These are phyloP conservation scores for Colletes collaris DNA, from an alignment of 2,888 invertebrate species.

Conservation along the genomic window DNA sequence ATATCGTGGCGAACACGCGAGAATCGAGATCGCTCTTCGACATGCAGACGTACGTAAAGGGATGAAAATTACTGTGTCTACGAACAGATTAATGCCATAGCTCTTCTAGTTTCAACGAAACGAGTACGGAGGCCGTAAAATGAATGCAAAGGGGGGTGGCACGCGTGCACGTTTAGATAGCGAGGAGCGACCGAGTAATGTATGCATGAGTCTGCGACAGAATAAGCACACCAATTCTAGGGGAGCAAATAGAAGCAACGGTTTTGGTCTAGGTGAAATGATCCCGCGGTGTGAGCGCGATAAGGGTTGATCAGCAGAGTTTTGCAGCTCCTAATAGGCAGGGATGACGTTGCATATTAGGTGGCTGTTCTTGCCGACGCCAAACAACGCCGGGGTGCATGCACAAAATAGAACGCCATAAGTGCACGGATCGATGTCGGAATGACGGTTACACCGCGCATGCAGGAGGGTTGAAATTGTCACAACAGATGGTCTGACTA, in stretches of 20 bases:
- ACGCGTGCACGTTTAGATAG: slow-evolving; percentile 23
- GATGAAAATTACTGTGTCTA: too few relatives aligned
- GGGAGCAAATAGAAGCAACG: slow-evolving; percentile 21
- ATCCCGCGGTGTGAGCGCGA: slow-evolving; percentile 33
- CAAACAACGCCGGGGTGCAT: neutral
- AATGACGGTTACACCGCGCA: neutral
- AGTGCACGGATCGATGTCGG: neutral
- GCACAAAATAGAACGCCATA: neutral
- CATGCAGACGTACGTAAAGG: neutral
- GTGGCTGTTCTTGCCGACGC: neutral
- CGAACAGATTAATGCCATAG: too few relatives aligned
- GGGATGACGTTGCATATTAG: neutral
- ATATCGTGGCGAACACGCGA: neutral
- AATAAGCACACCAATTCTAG: slow-evolving; percentile 5
- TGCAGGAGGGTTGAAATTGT: neutral
- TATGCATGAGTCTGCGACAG: slow-evolving; percentile 4
- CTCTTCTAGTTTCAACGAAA: too few relatives aligned
- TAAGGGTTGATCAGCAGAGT: slow-evolving; percentile 42
- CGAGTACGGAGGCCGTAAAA: slow-evolving; percentile 5
- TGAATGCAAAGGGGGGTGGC: slow-evolving; percentile 13
- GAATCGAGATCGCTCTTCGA: neutral
- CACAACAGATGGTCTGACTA: neutral
- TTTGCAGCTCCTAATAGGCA: slow-evolving; percentile 13
- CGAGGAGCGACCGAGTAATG: slow-evolving; percentile 2
- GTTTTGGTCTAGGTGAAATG: slow-evolving; percentile 13